Percentiles rank a stretch among this genome's conserved stretches.
phyloP scores from a whole-genome alignment of 2,113 vertebrate species.

The Xiphias gladius region DNA sequence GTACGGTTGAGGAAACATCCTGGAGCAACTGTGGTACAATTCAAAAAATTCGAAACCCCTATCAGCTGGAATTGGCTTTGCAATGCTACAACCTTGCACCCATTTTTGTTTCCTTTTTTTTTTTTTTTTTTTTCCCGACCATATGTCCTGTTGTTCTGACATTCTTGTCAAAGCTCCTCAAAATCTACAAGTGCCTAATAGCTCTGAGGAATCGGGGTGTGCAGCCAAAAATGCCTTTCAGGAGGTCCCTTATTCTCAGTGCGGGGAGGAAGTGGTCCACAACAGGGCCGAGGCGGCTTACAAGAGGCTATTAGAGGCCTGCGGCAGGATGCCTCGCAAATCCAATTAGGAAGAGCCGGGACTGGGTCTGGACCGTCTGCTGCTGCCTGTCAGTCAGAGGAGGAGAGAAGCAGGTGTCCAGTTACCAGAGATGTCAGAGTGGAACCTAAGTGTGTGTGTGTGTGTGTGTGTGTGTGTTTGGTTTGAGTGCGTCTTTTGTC shows the following conservation, averaged over 20 bases:
- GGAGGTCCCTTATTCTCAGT: conserved; percentile 62
- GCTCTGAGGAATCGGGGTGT: conserved; percentile 45
- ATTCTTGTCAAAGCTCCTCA: conserved; percentile 64
- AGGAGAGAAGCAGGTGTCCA: conserved; percentile 60
- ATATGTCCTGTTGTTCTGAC: conserved; percentile 44
- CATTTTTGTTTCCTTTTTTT: neutral
- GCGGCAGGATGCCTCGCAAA: conserved; percentile 76
- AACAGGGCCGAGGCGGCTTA: conserved; percentile 51
- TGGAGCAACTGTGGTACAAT: neutral
- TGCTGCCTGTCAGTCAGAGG: conserved; percentile 78
- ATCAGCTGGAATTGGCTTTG: neutral
- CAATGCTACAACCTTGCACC: conserved; percentile 1
- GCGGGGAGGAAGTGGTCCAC: conserved; percentile 56
- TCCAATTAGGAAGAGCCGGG: conserved; percentile 76
- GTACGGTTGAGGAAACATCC: conserved; percentile 10
- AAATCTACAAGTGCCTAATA: conserved; percentile 62
- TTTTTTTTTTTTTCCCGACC: neutral
- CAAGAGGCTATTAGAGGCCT: conserved; percentile 71
- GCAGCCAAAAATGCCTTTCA: conserved; percentile 73
- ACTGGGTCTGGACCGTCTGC: conserved; percentile 46
- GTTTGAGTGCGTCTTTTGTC: neutral
- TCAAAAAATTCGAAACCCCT: conserved; percentile 7
- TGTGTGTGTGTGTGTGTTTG: conserved; percentile 25
- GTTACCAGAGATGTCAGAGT: conserved; percentile 55
- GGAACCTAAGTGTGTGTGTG: conserved; percentile 23